Base-by-base conservation (phyloP, 2,888 invertebrate species). In the Drosophila pseudotakahashii region DNA sequence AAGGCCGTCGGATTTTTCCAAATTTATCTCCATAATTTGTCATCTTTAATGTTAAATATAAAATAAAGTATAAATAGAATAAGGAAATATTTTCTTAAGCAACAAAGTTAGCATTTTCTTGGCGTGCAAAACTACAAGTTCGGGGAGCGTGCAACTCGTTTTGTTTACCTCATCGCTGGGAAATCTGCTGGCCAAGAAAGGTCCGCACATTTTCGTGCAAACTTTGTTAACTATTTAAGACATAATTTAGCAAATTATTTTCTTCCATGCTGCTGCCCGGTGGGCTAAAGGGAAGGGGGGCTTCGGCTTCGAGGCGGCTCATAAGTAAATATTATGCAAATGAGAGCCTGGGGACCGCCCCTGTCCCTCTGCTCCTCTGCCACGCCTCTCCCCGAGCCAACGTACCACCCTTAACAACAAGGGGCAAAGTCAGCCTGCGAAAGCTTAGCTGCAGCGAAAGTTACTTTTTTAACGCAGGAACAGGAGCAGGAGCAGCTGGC, bases 221-320 rank as follows among this genome's bases (percentile, higher is more conserved):
- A 85, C 80, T 83, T 83, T 72, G 80, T 82, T 88, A 88, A 83
- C 82, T 88, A 83, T 83, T 83, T 83, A 88, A 88, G 82, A 88
- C 82, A 83, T 85, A 85, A 83, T 83, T 83, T 85, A 75, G 86
- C 79, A 88, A 83, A 83, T 83, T 88, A 83, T 85, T 83, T 88
- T 83, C 79, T 76, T 88, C 80, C 85, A 73, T 42, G 57, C 60
- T 64, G 75, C 60, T 52, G 63, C 37, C 36, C 26, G 37, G 66
- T 32, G 39, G 7, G 5, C 9, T 50, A 45, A 53, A 62, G 71
- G 9, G 50, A 51, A 50, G 23, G 57, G 53, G 23, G 1, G 48
- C 3, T n/a, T 51, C n/a, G 14, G 23, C 34, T 42, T 23, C 41
- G 13, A 47, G 67, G 57, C 72, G 58, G 61, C 75, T 77, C 70